These are phyloP conservation scores for Agriopis marginaria DNA, from an alignment of 2,888 invertebrate species.

Conservation along the genomic window DNA sequence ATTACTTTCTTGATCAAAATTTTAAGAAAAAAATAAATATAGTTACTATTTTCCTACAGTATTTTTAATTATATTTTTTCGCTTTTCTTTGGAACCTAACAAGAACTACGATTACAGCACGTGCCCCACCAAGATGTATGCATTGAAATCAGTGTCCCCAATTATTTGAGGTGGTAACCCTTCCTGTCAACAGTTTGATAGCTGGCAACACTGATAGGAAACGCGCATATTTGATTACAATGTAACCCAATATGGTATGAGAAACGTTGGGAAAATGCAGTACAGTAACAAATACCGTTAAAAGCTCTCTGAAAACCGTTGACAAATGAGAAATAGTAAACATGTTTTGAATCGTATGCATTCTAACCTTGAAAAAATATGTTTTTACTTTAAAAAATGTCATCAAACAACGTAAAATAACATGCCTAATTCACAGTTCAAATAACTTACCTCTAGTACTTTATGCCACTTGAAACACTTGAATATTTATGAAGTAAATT, in stretches of 20 bases:
- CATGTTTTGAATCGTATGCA: too few relatives aligned
- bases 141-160: background rate
- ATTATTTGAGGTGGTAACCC: constrained; percentile 9
- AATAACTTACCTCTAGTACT: background rate
- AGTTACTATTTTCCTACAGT: too few relatives aligned
- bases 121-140: background rate
- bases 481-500: constrained; percentile 15
- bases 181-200: constrained; percentile 3
- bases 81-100: too few relatives aligned
- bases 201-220: constrained; percentile 34
- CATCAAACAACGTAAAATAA: too few relatives aligned
- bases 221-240: constrained; percentile 39
- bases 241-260: constrained; percentile 33
- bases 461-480: background rate
- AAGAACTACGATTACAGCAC: too few relatives aligned
- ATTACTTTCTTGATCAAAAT: too few relatives aligned
- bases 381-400: too few relatives aligned
- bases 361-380: too few relatives aligned
- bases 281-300: constrained; percentile 1
- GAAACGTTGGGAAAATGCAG: constrained; percentile 12
- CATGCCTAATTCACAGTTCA: too few relatives aligned
- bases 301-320: background rate
- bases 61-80: too few relatives aligned
- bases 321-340: background rate
- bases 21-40: too few relatives aligned